phyloP scores from a whole-genome alignment of 37 sponge, comb jelly and placozoan genomes.

The Halisarca cf. caerulea region DNA sequence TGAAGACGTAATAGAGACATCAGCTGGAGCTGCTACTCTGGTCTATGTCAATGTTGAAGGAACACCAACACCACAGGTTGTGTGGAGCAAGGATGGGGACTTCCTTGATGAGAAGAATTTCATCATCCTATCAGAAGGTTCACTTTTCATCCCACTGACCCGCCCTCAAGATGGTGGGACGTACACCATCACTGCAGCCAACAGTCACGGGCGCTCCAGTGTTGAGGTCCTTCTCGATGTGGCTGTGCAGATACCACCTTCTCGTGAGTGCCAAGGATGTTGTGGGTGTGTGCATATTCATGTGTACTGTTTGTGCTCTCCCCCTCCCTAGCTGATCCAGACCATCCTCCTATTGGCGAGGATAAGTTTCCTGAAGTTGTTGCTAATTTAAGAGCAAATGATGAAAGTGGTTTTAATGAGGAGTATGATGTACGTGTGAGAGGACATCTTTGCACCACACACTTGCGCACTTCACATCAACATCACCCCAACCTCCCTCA shows the following conservation, averaged over 20 bases:
- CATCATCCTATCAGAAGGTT: constrained; percentile 45
- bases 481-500: too few species aligned
- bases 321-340: constrained; percentile 44
- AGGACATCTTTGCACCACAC: too few species aligned
- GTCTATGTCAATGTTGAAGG: constrained; percentile 61
- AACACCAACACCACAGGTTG: constrained; percentile 56
- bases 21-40: constrained; percentile 60
- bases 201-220: constrained; percentile 32
- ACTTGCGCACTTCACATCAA: too few species aligned
- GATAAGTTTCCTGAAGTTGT: constrained; percentile 62
- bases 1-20: constrained; percentile 46
- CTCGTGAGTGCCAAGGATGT: constrained; percentile 46
- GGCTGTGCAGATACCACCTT: constrained; percentile 47
- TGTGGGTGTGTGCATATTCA: neutral
- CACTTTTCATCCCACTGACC: constrained; percentile 36
- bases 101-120: constrained; percentile 53
- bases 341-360: constrained; percentile 45
- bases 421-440: constrained; percentile 66
- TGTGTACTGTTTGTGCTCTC: neutral
- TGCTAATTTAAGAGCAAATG: constrained; percentile 47
- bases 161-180: constrained; percentile 55
- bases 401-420: constrained; percentile 62
- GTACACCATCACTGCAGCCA: constrained; percentile 57
- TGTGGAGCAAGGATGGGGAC: constrained; percentile 47
- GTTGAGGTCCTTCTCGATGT: constrained; percentile 54